Percentiles rank a stretch among this genome's conserved stretches.
These are phyloP conservation scores for Idaea straminata DNA, from an alignment of 2,888 invertebrate species.

Conservation along the genomic window DNA sequence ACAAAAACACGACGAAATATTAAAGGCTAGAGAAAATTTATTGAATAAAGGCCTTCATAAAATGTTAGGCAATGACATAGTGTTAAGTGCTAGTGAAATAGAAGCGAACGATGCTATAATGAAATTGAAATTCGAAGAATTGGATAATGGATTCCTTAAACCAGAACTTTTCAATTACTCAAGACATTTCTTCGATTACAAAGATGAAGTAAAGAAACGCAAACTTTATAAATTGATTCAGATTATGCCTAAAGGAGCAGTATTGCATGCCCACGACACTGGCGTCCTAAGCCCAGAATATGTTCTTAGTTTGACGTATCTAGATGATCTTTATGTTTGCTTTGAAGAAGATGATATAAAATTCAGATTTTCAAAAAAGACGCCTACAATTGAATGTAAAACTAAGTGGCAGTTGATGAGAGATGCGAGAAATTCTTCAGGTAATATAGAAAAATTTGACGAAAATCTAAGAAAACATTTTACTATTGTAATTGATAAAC, in stretches of 20 bases:
- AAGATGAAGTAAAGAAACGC: constrained; percentile 79
- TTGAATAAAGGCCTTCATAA: constrained; percentile 67
- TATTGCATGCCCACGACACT: constrained; percentile 85
- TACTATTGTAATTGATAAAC: constrained; percentile 77
- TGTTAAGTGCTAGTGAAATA: constrained; percentile 73
- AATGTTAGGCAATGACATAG: constrained; percentile 76
- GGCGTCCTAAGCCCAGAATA: constrained; percentile 82
- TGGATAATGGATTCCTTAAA: constrained; percentile 66
- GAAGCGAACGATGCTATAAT: constrained; percentile 80
- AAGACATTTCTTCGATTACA: constrained; percentile 84
- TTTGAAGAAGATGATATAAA: constrained; percentile 43
- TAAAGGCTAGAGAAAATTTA: constrained; percentile 62
- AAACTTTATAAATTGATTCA: constrained; percentile 82
- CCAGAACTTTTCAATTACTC: constrained; percentile 81
- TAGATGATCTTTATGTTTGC: constrained; percentile 80
- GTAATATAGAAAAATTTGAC: constrained; percentile 76
- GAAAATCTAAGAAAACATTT: constrained; percentile 72
- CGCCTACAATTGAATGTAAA: constrained; percentile 41
- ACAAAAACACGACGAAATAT: constrained; percentile 29
- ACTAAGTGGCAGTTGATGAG: constrained; percentile 73
- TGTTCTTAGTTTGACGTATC: constrained; percentile 82
- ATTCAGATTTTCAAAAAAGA: constrained; percentile 52
- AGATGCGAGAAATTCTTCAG: constrained; percentile 68
- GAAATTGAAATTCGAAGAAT: constrained; percentile 74
- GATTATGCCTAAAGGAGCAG: constrained; percentile 87